phyloP scores from a whole-genome alignment of 1,140 invertebrate species.

The Macrocentrus cingulum region DNA sequence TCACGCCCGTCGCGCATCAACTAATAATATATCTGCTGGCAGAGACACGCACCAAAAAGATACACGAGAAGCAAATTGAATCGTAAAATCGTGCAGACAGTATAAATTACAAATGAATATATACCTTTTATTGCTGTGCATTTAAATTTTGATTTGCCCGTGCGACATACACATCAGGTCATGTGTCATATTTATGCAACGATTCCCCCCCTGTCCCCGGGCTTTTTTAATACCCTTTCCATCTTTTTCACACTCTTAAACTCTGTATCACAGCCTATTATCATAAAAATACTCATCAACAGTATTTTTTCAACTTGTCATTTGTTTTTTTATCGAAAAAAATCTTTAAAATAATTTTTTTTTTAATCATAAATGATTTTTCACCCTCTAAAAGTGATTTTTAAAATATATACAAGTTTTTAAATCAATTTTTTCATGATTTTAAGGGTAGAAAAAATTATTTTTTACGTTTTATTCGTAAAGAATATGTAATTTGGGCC shows the following conservation, averaged over 20 bases:
- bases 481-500: no score
- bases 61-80: neutral
- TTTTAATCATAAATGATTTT: no score
- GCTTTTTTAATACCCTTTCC: neutral
- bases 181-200: neutral
- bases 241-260: neutral
- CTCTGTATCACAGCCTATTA: neutral
- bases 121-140: neutral
- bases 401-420: no score
- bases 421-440: no score
- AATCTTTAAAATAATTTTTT: no score
- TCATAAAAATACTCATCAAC: neutral
- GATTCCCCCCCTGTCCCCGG: no score
- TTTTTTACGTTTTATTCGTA: no score
- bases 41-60: neutral
- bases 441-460: no score
- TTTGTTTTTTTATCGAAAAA: no score
- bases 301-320: no score
- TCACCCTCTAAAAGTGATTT: no score
- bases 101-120: conserved; percentile 11
- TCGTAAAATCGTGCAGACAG: conserved; percentile 11
- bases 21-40: neutral
- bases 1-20: conserved; percentile 20
- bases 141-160: conserved; percentile 14
- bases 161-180: neutral